Evolutionary conservation across 2,888 invertebrate species (phyloP).

Genomic region (Pecten maximus): DNA sequence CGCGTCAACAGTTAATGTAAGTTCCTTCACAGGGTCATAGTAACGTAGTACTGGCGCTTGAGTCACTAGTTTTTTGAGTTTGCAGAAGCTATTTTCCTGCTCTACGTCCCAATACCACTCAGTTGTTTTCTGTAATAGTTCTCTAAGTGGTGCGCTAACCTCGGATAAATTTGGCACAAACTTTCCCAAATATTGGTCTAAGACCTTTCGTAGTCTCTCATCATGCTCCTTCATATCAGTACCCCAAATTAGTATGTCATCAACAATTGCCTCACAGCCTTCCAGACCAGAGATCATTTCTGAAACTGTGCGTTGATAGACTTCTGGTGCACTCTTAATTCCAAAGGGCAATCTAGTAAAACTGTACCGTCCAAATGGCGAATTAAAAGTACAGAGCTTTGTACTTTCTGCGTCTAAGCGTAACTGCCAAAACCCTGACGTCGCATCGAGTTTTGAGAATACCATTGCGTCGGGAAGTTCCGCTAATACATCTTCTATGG

Average conservation of each 20-base stretch:
- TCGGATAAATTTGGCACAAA: constrained; percentile 46
- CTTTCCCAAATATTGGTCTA: constrained; percentile 45
- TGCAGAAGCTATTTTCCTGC: constrained; percentile 42
- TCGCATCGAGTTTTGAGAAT: constrained; percentile 48
- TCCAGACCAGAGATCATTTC: constrained; percentile 38
- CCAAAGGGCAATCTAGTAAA: constrained; percentile 45
- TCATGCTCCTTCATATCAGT: constrained; percentile 36
- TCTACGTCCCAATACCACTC: constrained; percentile 47
- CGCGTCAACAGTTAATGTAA: constrained; percentile 43
- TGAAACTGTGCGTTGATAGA: constrained; percentile 39
- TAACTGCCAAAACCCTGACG: no score
- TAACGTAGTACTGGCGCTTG: constrained; percentile 46
- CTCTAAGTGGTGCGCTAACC: constrained; percentile 40
- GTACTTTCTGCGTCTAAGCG: constrained; percentile 42
- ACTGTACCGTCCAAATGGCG: constrained; percentile 45
- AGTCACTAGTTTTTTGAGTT: constrained; percentile 31
- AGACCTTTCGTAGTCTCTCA: constrained; percentile 17
- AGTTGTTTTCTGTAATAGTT: constrained; percentile 36
- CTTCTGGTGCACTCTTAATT: constrained; percentile 39
- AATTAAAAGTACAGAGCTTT: constrained; percentile 46
- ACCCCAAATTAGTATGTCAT: constrained; percentile 43
- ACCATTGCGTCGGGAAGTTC: constrained; percentile 37
- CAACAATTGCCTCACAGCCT: constrained; percentile 37
- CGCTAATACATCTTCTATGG: constrained; percentile 44
- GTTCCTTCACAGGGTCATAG: constrained; percentile 37